A percentile compares a stretch with the other conserved stretches of the same genome.
Evolutionary conservation across 2,888 invertebrate genomes (phyloP).

Genomic region (Spisula solida): DNA sequence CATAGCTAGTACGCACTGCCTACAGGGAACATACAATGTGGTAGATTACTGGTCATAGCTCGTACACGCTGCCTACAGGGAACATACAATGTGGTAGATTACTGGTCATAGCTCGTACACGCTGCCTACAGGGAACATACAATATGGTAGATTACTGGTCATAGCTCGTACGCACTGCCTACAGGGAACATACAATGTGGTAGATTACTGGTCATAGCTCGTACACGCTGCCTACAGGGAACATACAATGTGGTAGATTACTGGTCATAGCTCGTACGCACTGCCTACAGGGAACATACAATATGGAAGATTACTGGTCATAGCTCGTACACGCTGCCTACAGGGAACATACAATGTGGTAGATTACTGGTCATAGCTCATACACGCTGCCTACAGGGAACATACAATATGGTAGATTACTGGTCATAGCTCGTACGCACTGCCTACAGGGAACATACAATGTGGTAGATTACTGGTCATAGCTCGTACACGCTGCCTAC

Average conservation of each 20-base stretch:
- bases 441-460: too few relatives aligned
- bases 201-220: conserved; percentile 82
- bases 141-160: conserved; percentile 82
- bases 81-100: conserved; percentile 74
- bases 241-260: too few relatives aligned
- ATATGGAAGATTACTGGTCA: conserved; percentile 82
- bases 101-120: conserved; percentile 83
- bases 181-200: conserved; percentile 71
- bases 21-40: too few relatives aligned
- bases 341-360: too few relatives aligned
- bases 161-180: conserved; percentile 85
- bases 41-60: conserved; percentile 82
- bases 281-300: conserved; percentile 81
- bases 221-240: conserved; percentile 83
- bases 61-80: conserved; percentile 85
- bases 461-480: conserved; percentile 83
- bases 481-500: conserved; percentile 84
- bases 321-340: conserved; percentile 84
- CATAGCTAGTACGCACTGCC: conserved; percentile 83
- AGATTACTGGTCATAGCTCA: conserved; percentile 82
- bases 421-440: conserved; percentile 83
- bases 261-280: conserved; percentile 84
- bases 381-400: conserved; percentile 85
- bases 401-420: conserved; percentile 75
- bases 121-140: conserved; percentile 83